Base-by-base conservation (phyloP, 2,888 invertebrate species). In the Catocala nupta region DNA sequence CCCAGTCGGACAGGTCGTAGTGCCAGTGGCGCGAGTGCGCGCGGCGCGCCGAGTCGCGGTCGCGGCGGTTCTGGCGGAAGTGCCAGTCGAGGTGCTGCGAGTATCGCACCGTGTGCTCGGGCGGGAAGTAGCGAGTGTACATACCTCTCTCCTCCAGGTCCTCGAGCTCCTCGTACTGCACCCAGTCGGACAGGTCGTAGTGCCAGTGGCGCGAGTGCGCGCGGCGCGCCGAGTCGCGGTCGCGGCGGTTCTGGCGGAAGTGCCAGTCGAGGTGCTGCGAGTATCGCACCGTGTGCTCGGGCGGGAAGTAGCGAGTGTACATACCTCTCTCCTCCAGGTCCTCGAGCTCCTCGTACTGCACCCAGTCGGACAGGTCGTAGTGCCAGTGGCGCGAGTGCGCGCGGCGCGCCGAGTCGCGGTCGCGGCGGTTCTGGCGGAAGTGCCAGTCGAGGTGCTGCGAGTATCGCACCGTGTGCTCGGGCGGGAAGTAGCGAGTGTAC, bases 381-480 rank as follows among this genome's bases (percentile, higher is more conserved):
- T 97, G 99, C 98, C 99, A 99, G 81, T 96, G 96, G 3, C 99
- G 94, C 36, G 97, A 96, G 81, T 97, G 97, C 0, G 98, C 97
- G 56, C 98, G 96, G 10, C 98, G 95, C 0, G 97, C 96, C 0
- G 97, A 97, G 84, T 98, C 98, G 72, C 98, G 96, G 78, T 98
- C 98, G 59, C 97, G 95, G 1, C 98, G 56, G 93, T 99, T 99
- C 90, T 98, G 98, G 0, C 98, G 94, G 94, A 99, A 99, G 93
- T 99, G 99, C 99, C 99, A 99, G 93, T 99, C 99, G 65, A 99
- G 95, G 92, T 99, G 99, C 86, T 98, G 98, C 80, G 97, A 97
- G 91, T 99, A 99, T 69, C 97, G 96, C 74, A 97, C 97, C 8
- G 97, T 98, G 83, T 97, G 97, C 90, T 98, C 98, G 0, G 98